phyloP scores from a whole-genome alignment of 2,797 vertebrate species.

The Coregonus sp. region DNA sequence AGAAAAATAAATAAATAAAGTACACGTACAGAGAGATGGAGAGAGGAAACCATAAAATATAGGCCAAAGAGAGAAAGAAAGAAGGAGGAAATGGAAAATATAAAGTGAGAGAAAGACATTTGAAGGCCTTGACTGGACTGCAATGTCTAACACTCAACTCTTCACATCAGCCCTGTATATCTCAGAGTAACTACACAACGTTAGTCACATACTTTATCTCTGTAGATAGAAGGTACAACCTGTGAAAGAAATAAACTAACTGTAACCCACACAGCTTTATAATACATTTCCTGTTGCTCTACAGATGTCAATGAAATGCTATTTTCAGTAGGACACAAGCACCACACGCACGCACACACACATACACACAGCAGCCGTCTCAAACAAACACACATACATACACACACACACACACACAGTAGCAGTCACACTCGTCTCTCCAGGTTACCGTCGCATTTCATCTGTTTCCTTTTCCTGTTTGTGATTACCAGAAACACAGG shows the following conservation, averaged over 20 bases:
- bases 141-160: background rate
- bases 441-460: background rate
- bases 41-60: background rate
- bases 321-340: background rate
- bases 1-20: background rate
- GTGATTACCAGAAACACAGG: background rate
- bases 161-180: background rate
- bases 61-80: background rate
- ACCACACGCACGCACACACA: background rate
- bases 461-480: slow-evolving; percentile 1
- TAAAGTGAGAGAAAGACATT: background rate
- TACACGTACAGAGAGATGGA: background rate
- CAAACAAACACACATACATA: slow-evolving; percentile 5
- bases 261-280: background rate
- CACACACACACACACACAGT: slow-evolving; percentile 2
- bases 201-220: too few relatives aligned
- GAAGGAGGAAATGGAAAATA: background rate
- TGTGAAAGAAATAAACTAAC: background rate
- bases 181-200: too few relatives aligned
- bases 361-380: background rate
- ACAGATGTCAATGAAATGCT: background rate
- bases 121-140: background rate
- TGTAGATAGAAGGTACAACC: too few relatives aligned
- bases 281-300: background rate
- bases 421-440: background rate